These are phyloP conservation scores for Venturia canescens DNA, from an alignment of 1,140 invertebrate genomes.

Conservation along the genomic window DNA sequence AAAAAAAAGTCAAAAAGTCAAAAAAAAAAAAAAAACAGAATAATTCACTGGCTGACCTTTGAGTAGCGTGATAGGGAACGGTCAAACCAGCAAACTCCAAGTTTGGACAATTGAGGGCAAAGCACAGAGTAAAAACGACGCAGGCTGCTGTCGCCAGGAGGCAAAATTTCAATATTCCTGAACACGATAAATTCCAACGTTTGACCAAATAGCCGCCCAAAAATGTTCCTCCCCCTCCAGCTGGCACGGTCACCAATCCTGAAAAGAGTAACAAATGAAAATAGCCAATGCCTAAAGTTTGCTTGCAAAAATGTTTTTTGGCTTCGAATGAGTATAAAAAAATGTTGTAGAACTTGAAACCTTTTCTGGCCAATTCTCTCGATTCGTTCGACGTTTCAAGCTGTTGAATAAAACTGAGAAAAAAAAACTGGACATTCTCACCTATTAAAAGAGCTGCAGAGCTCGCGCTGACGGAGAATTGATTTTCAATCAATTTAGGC, in stretches of 20 bases:
- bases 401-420: background rate
- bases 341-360: no score
- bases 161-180: slow-evolving; percentile 87
- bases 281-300: no score
- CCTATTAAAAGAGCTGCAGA: slow-evolving; percentile 86
- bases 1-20: background rate
- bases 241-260: slow-evolving; percentile 85
- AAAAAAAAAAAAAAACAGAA: slow-evolving; percentile 7
- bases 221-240: slow-evolving; percentile 87
- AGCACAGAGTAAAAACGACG: slow-evolving; percentile 80
- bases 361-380: no score
- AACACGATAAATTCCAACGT: slow-evolving; percentile 83
- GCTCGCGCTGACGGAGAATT: slow-evolving; percentile 86
- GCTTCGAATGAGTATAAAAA: no score
- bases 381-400: no score
- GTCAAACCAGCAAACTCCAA: slow-evolving; percentile 86
- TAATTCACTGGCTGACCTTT: slow-evolving; percentile 70
- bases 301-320: no score
- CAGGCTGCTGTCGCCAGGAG: slow-evolving; percentile 80
- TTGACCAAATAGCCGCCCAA: slow-evolving; percentile 89
- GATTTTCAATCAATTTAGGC: slow-evolving; percentile 90
- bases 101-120: slow-evolving; percentile 87
- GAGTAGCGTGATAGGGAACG: slow-evolving; percentile 75
- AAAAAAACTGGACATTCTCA: slow-evolving; percentile 71
- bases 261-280: slow-evolving; percentile 31